Conservation (phyloP, 2,888 invertebrate species). For the Liodrosophila aerea region DNA sequence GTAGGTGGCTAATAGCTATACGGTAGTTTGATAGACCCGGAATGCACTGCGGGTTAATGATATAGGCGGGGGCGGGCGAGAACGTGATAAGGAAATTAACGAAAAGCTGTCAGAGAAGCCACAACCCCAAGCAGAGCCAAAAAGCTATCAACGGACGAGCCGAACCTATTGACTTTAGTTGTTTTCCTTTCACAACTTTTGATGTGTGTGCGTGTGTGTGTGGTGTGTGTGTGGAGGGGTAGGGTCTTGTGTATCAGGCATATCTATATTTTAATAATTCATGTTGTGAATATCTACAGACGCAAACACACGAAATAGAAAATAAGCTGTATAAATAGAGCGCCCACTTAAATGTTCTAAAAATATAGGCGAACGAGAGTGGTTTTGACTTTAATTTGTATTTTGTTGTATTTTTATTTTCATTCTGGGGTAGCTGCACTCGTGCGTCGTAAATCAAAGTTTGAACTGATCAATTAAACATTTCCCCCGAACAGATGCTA, state of each 20-base stretch:
- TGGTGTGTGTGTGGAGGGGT: neutral
- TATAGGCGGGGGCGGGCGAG: neutral
- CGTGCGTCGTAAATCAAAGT: slow-evolving; percentile 59
- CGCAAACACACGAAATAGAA: slow-evolving; percentile 10
- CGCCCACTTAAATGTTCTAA: slow-evolving; percentile 42
- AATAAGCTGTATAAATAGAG: slow-evolving; percentile 21
- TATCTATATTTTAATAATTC: slow-evolving; percentile 22
- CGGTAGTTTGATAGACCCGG: slow-evolving; percentile 3
- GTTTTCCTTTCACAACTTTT: slow-evolving; percentile 37
- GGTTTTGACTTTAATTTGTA: slow-evolving; percentile 15
- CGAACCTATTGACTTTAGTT: slow-evolving; percentile 17
- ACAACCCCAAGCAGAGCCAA: neutral
- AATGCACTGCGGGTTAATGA: neutral
- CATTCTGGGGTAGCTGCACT: slow-evolving; percentile 30
- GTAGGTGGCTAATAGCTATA: too few species aligned
- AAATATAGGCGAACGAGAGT: slow-evolving; percentile 35
- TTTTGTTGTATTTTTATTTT: slow-evolving; percentile 11
- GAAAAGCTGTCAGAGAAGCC: neutral
- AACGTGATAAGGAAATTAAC: slow-evolving; percentile 10
- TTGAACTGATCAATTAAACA: slow-evolving; percentile 23
- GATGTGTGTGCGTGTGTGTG: neutral
- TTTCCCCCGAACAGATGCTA: slow-evolving; percentile 35
- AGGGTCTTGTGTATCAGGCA: slow-evolving; percentile 14
- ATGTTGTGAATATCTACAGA: slow-evolving; percentile 13
- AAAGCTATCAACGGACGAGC: neutral